Percentiles rank a stretch among this genome's conserved stretches.
Conservation (phyloP, 2,888 invertebrate species). For the Disparrhopalites patrizii region DNA sequence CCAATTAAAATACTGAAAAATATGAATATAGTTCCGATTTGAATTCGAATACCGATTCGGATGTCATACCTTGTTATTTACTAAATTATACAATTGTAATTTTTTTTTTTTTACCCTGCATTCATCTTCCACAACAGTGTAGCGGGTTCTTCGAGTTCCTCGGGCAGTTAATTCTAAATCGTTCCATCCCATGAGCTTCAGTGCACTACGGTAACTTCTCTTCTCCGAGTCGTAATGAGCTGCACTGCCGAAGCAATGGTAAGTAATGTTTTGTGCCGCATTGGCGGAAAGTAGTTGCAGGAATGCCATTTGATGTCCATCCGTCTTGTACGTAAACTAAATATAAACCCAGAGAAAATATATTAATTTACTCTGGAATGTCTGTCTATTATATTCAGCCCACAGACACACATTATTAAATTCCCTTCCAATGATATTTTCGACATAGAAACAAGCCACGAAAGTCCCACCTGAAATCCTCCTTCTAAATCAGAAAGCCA, state of each 20-base stretch:
- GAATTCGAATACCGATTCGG: no score
- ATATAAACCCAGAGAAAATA: neutral
- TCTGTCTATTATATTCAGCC: neutral
- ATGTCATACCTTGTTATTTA: no score
- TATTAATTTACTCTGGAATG: neutral
- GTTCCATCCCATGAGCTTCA: conserved; percentile 75
- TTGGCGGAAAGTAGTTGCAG: conserved; percentile 73
- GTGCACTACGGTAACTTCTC: conserved; percentile 64
- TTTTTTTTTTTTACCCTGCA: conserved; percentile 79
- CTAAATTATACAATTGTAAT: no score
- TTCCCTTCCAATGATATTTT: no score
- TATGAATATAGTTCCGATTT: no score
- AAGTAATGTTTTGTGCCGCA: conserved; percentile 78
- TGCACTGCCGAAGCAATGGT: conserved; percentile 77
- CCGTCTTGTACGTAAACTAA: conserved; percentile 81
- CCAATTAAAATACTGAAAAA: neutral
- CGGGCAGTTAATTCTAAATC: conserved; percentile 76
- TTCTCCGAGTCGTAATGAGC: conserved; percentile 69
- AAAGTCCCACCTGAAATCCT: conserved; percentile 65
- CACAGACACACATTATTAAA: no score
- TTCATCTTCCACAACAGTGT: conserved; percentile 69
- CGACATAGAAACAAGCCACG: no score
- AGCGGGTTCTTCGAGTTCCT: conserved; percentile 67
- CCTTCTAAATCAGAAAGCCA: conserved; percentile 75
- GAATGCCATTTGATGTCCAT: conserved; percentile 78